phyloP scores from a whole-genome alignment of 2,113 vertebrate genomes.

The Otocyon megalotis region DNA sequence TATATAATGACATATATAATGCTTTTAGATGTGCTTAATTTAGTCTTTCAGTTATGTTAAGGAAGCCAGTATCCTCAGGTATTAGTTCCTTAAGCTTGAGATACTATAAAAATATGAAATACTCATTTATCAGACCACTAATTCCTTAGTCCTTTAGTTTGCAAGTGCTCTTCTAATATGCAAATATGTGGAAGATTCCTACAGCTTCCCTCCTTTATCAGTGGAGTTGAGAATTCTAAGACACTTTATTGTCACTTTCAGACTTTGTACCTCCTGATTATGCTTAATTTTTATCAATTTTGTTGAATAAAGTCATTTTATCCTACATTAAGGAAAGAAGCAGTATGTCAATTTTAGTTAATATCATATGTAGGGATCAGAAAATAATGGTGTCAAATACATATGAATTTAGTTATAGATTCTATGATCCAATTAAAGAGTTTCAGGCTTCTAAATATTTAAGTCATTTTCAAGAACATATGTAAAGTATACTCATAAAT shows the following conservation, averaged over 20 bases:
- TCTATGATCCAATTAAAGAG: background rate
- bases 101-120: constrained; percentile 32
- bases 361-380: background rate
- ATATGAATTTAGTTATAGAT: background rate
- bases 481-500: background rate
- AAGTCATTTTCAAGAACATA: background rate
- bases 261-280: background rate
- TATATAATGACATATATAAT: background rate
- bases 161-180: background rate
- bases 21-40: background rate
- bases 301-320: constrained; percentile 29
- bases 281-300: background rate
- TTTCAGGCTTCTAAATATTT: background rate
- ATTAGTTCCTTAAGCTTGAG: constrained; percentile 25
- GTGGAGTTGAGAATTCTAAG: background rate
- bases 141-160: background rate
- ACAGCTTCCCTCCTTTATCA: background rate
- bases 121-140: background rate
- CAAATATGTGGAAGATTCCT: background rate
- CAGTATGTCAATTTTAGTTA: background rate
- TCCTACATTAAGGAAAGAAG: background rate
- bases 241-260: background rate
- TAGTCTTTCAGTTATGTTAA: background rate
- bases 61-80: background rate
- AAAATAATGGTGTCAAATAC: constrained; percentile 18